phyloP scores from a whole-genome alignment of 2,888 invertebrate species.

The Diogma glabrata region DNA sequence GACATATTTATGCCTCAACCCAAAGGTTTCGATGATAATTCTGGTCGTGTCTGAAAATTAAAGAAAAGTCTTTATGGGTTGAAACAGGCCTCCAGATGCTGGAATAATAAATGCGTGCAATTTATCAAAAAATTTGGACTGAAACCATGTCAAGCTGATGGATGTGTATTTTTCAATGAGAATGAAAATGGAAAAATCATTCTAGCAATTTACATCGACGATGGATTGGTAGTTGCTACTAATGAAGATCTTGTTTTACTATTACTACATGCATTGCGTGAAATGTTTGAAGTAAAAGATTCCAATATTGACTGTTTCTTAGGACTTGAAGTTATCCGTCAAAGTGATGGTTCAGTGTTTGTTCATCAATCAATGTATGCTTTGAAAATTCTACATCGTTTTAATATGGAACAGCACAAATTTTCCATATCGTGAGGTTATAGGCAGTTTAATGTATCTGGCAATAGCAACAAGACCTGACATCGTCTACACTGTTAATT shows the following conservation, averaged over 20 bases:
- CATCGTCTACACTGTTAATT: conserved; percentile 9
- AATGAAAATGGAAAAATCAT: background rate
- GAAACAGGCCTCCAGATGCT: conserved; percentile 17
- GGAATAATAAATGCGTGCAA: conserved; percentile 21
- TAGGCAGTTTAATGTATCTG: conserved; percentile 10
- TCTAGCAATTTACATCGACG: conserved; percentile 11
- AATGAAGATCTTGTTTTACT: background rate
- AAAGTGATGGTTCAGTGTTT: too few species aligned
- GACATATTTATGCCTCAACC: conserved; percentile 17
- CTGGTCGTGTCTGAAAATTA: conserved; percentile 13
- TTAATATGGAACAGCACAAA: too few species aligned
- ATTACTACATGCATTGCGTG: background rate
- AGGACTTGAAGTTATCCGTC: background rate
- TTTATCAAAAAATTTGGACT: conserved; percentile 20
- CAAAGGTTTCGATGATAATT: conserved; percentile 11
- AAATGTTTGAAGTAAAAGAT: conserved; percentile 4
- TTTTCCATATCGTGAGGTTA: conserved; percentile 10
- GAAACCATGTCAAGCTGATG: conserved; percentile 20
- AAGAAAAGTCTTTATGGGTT: conserved; percentile 16
- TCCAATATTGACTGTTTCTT: conserved; percentile 1
- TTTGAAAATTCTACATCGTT: too few species aligned
- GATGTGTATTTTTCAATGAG: conserved; percentile 17
- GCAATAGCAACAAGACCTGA: conserved; percentile 11
- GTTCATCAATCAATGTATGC: too few species aligned
- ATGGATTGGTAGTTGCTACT: conserved; percentile 10